Evolutionary conservation across 2,797 vertebrate species (phyloP).

Genomic region (Yasuhikotakia modesta): DNA sequence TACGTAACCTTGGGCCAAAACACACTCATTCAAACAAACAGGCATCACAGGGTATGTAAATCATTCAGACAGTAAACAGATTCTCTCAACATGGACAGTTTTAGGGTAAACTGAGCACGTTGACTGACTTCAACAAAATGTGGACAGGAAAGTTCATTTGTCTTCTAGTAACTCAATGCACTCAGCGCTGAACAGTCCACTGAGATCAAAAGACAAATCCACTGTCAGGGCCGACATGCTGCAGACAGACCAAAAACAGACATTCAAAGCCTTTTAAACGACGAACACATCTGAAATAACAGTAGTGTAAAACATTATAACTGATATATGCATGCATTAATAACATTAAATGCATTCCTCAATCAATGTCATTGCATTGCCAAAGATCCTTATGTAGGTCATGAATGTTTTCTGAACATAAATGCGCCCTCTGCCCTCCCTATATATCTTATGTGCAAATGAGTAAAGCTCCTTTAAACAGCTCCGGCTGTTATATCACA

Average conservation of each 20-base stretch:
- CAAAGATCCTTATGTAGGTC: slow-evolving; percentile 58
- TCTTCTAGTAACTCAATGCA: too few relatives aligned
- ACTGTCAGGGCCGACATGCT: not conserved
- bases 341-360: too few relatives aligned
- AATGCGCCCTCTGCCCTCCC: too few relatives aligned
- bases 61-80: slow-evolving; percentile 33
- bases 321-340: slow-evolving; percentile 19
- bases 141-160: slow-evolving; percentile 27
- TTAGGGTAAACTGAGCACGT: slow-evolving; percentile 35
- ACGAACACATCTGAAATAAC: too few relatives aligned
- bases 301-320: slow-evolving; percentile 36
- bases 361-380: slow-evolving; percentile 54
- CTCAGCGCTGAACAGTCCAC: too few relatives aligned
- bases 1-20: not conserved
- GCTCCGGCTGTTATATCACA: slow-evolving; percentile 23
- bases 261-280: slow-evolving; percentile 39
- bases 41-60: slow-evolving; percentile 6
- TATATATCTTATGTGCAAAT: slow-evolving; percentile 23
- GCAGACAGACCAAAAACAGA: slow-evolving; percentile 13
- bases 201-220: too few relatives aligned
- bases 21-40: not conserved
- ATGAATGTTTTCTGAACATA: slow-evolving; percentile 43
- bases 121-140: slow-evolving; percentile 28
- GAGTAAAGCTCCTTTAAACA: too few relatives aligned
- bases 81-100: slow-evolving; percentile 38